These are phyloP conservation scores for Sakesphorus luctuosus DNA, from an alignment of 2,113 vertebrate genomes.

Conservation along the genomic window DNA sequence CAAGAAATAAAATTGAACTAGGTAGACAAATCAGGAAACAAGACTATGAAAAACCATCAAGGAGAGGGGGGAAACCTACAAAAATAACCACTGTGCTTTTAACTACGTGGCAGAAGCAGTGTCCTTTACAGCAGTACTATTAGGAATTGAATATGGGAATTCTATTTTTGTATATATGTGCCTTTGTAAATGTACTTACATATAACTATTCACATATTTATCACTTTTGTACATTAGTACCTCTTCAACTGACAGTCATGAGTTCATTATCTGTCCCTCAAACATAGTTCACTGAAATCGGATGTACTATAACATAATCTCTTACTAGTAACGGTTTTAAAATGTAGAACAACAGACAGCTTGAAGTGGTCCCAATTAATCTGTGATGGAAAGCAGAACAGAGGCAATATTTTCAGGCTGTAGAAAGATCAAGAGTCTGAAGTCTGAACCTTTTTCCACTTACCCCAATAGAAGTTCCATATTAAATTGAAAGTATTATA, in stretches of 20 bases:
- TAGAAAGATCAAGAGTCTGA: neutral
- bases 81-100: neutral
- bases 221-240: neutral
- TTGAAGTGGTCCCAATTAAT: neutral
- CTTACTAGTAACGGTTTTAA: neutral
- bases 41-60: no score
- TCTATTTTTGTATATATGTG: neutral
- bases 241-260: neutral
- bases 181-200: neutral
- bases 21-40: neutral
- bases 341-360: neutral
- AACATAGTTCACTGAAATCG: neutral
- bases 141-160: neutral
- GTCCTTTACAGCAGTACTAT: neutral
- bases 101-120: neutral
- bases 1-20: neutral
- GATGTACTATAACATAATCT: neutral
- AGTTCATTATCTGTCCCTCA: neutral
- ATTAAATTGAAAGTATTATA: neutral
- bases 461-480: neutral
- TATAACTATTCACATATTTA: neutral
- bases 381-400: neutral
- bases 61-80: fast-evolving
- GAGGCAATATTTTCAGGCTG: neutral
- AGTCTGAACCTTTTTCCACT: neutral